Percentiles rank a stretch among this genome's conserved stretches.
These are phyloP conservation scores for Myiagra hebetior DNA, from an alignment of 2,113 vertebrate genomes.

Conservation along the genomic window DNA sequence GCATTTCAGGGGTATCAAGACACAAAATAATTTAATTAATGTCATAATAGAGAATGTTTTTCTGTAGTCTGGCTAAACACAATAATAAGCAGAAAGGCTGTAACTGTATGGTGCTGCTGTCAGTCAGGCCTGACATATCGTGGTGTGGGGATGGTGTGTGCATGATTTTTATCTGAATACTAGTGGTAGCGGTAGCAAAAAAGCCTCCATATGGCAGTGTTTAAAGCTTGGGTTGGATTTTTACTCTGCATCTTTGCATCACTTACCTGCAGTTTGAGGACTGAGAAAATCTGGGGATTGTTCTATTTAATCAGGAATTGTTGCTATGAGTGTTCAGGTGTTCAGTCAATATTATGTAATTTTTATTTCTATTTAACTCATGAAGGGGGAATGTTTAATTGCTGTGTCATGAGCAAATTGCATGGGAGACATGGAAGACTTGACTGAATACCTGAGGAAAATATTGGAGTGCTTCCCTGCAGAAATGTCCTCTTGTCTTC, in stretches of 20 bases:
- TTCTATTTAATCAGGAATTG: background rate
- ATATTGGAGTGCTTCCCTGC: background rate
- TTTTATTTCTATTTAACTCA: background rate
- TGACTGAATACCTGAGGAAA: background rate
- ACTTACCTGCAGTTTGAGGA: background rate
- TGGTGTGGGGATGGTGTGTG: background rate
- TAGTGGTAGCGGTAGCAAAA: background rate
- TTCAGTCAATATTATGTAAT: background rate
- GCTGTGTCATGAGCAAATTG: background rate
- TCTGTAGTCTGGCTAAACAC: background rate
- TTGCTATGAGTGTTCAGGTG: background rate
- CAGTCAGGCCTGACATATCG: background rate
- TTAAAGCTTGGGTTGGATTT: background rate
- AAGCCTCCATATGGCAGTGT: background rate
- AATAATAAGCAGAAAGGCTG: background rate
- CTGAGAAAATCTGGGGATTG: background rate
- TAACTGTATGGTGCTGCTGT: background rate
- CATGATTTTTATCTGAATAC: background rate
- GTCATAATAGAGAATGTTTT: background rate
- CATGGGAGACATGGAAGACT: background rate
- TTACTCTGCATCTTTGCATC: background rate
- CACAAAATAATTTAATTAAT: background rate
- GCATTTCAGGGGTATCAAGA: background rate
- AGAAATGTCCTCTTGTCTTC: background rate
- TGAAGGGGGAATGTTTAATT: background rate